Evolutionary conservation across 2,888 invertebrate genomes (phyloP).

Genomic region (Entomobrya proxima): DNA sequence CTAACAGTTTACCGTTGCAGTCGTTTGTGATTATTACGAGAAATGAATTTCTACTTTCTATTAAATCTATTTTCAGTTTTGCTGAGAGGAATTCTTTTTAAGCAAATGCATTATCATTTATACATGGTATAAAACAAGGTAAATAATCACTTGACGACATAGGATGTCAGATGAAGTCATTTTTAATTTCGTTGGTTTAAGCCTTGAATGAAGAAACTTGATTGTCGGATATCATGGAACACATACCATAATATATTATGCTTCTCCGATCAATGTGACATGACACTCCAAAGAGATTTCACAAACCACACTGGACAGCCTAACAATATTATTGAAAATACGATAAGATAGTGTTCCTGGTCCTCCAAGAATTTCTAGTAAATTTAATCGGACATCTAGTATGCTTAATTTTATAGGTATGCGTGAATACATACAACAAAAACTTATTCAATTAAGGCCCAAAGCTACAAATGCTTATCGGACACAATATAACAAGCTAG

Average conservation of each 20-base stretch:
- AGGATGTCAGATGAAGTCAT: constrained; percentile 6
- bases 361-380: not conserved
- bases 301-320: constrained; percentile 16
- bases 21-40: too few species aligned
- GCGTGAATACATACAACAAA: too few species aligned
- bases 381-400: too few species aligned
- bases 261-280: constrained; percentile 11
- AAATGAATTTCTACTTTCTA: too few species aligned
- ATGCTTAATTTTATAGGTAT: too few species aligned
- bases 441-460: too few species aligned
- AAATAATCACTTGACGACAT: too few species aligned
- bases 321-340: constrained; percentile 23
- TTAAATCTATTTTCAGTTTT: not conserved
- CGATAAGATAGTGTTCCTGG: constrained; percentile 13
- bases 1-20: not conserved
- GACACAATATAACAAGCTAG: too few species aligned
- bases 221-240: constrained; percentile 14
- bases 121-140: not conserved
- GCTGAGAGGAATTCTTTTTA: not conserved
- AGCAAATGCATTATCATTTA: not conserved
- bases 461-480: too few species aligned
- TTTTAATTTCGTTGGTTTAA: not conserved
- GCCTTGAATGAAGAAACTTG: not conserved
- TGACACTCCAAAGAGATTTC: not conserved
- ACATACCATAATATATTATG: constrained; percentile 21